Base-by-base conservation (phyloP, 2,797 vertebrate species). In the Melopsittacus undulatus region DNA sequence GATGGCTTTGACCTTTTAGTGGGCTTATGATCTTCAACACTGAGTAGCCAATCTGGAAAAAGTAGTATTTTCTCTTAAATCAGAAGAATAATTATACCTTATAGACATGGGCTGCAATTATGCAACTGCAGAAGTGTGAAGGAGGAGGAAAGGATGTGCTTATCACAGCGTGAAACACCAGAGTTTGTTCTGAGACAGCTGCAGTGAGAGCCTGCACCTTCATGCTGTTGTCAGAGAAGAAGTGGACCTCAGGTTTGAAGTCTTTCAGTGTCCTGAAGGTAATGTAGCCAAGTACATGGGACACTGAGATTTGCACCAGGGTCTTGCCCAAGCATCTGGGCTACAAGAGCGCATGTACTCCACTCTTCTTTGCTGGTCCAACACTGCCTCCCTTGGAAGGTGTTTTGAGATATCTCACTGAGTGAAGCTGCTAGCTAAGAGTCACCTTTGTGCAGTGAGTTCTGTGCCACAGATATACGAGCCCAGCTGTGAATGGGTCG, bases 171-270 rank as follows among this genome's bases (percentile, higher is more conserved):
- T 15, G 34, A 70, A 64, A 56, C 7, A 57, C 4, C 5, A 15
- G 42, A 27, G 12, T 26, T 85, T 4, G 3, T 32, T 80, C 49
- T 49, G 26, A 8, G 29, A 24, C 8, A 0, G 0, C 17, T 46
- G 13, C 3, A 2, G 34, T 8, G 29, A 72, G 3, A 26, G 10
- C 5, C 0, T 0, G 2, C 38, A 13, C 11, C 75, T 82, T 59
- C 0, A 1, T 13, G n/a, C 49, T 69, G 2, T 38, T 70, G 5
- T 63, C 59, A 32, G 29, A 77, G 45, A 14, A 80, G 24, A 24
- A 40, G 40, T 5, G 38, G 17, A n/a, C 11, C 34, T 66, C 23
- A 10, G 16, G 40, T 67, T 24, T 63, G 48, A 63, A 48, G 11
- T 56, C 5, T 57, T 34, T 62, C 36, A 20, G 5, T 34, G 51